phyloP scores from a whole-genome alignment of 1,140 invertebrate species.

The Notospermus geniculatus region DNA sequence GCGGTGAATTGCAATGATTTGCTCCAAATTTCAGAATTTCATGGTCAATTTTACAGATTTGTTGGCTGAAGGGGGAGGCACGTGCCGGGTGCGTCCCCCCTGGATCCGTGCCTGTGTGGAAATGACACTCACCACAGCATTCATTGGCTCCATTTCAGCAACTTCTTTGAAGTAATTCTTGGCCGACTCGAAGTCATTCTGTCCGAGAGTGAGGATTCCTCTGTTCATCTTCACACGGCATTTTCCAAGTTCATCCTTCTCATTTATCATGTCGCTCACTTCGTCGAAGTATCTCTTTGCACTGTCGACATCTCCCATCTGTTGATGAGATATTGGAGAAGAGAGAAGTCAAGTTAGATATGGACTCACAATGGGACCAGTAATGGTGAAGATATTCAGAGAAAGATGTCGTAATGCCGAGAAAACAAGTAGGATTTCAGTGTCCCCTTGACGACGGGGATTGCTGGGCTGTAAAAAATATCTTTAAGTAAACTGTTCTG shows the following conservation, averaged over 20 bases:
- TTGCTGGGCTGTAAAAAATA: no score
- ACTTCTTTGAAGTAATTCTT: constrained; percentile 77
- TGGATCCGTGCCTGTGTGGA: no score
- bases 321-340: constrained; percentile 9
- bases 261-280: constrained; percentile 56
- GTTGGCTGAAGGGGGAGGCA: no score
- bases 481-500: no score
- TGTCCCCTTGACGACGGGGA: no score
- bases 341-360: no score
- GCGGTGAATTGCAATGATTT: no score
- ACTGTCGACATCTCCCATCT: constrained; percentile 74
- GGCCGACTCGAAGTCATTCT: constrained; percentile 81
- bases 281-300: constrained; percentile 72
- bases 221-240: constrained; percentile 35
- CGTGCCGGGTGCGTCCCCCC: no score
- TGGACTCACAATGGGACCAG: not conserved
- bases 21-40: no score
- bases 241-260: constrained; percentile 21
- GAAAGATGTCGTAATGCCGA: not conserved
- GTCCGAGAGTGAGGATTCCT: constrained; percentile 65
- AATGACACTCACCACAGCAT: constrained; percentile 80
- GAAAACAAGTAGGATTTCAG: no score
- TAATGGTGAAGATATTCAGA: not conserved
- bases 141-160: constrained; percentile 74
- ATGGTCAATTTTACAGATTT: no score